phyloP scores from a whole-genome alignment of 2,888 invertebrate genomes.

The Augiades crinisus region DNA sequence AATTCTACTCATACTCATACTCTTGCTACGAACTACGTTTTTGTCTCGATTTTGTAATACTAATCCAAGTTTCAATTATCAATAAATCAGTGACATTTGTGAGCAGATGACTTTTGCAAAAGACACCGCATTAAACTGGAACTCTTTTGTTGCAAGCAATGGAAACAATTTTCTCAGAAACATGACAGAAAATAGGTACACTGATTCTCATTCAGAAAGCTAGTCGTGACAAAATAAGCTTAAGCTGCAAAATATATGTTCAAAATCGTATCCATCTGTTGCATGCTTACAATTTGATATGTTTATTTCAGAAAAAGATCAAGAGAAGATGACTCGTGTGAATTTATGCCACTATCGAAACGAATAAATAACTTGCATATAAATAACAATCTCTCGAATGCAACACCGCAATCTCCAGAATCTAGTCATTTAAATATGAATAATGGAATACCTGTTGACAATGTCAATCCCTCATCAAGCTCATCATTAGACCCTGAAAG shows the following conservation, averaged over 20 bases:
- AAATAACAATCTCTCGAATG: constrained; percentile 78
- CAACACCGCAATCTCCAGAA: constrained; percentile 48
- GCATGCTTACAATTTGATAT: constrained; percentile 6
- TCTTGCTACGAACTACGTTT: neutral
- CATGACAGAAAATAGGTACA: constrained; percentile 75
- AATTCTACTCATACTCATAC: neutral
- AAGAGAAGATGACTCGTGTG: constrained; percentile 88
- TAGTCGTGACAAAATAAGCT: neutral
- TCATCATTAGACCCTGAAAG: constrained; percentile 58
- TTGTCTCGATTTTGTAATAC: neutral
- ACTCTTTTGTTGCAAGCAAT: constrained; percentile 55
- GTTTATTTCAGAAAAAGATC: constrained; percentile 85
- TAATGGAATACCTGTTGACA: constrained; percentile 48
- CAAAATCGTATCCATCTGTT: neutral
- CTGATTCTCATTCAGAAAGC: neutral
- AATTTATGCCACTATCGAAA: constrained; percentile 94
- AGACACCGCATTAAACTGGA: constrained; percentile 51
- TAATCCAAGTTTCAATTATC: neutral
- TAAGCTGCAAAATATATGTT: neutral
- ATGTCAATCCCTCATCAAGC: constrained; percentile 55
- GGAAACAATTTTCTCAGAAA: constrained; percentile 54
- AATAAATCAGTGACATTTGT: constrained; percentile 9
- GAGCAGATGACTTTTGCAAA: constrained; percentile 65
- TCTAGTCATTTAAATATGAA: constrained; percentile 51
- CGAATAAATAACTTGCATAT: constrained; percentile 94